Evolutionary conservation across 30 jellyfish, hydroid and myxozoan genomes (phyloP), one percentile per base, ranked within the genome.

Genomic region (Aurelia sp.): DNA sequence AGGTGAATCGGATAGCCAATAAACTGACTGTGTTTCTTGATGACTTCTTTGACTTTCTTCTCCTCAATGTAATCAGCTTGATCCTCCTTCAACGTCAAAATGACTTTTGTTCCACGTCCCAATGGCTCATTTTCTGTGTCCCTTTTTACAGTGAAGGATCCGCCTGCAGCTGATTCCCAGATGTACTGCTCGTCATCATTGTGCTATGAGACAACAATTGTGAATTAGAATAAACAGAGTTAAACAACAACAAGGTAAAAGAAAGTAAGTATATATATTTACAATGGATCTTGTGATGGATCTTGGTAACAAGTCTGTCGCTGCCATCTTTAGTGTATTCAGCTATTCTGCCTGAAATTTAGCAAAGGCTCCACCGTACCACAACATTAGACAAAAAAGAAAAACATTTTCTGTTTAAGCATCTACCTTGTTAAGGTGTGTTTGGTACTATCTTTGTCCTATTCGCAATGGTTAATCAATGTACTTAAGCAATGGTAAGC

Each of bases 131-230:
- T 88, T 12, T 75, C 90, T 17, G 99, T 95, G 90, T 95, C 99
- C 35, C 90, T 69, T 52, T 66, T 84, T 40, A 95, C 98, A 30
- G 99, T 89, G 84, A 95, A 95, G 4, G 99, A 89, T 22, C 99
- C 99, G 35, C 98, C 97, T 17, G 99, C 99, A 10, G 99, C 76
- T 3, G 99, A 95, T 33, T 73, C 92, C 99, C 99, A 95, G 53
- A 95, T 89, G 87, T 95, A 90, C 70, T 95, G 99, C 53, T 95
- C 99, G 65, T 95, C 99, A 82, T 95, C 99, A 89, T 95, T 90
- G 94, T 95, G 89, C 88, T 81, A 40, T 50, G 22, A 18, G 44
- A 4, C 6, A 21, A 44, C 19, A 72, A 33, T 9, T 11, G 33
- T 18, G 52, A 4, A 27, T 37, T 1, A 37, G 50, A 37, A 37